Base-by-base conservation (phyloP, 2,113 vertebrate genomes). In the Protobothrops mucrosquamatus region DNA sequence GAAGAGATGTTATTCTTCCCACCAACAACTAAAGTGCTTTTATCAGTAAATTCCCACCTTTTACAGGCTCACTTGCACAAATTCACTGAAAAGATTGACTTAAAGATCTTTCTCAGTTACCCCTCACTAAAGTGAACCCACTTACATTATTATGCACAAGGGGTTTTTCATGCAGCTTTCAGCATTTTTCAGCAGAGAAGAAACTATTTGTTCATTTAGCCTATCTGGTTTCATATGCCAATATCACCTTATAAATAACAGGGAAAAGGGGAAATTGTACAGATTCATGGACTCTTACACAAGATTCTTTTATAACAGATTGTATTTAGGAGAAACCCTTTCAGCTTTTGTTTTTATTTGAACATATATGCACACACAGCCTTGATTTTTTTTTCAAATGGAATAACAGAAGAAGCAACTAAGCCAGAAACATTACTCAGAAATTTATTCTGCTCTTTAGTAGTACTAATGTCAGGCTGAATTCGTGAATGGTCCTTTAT, bases 31-130 rank as follows among this genome's bases (percentile, higher is more conserved):
- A 86, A 94, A 34, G 6, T 89, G 22, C 52, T 88, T 87, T 97
- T 94, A 54, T 39, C 46, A 26, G 26, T 90, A 89, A 95, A 96
- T 95, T 85, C 93, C 52, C 88, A 74, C 87, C 94, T 95, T 97
- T 95, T 94, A 91, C 92, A 92, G 93, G 91, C 43, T 94, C 91
- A 10, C 7, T 88, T 56, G 91, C 18, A 22, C 90, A 22, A 57
- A 52, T 10, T 89, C 85, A 2, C 57, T 89, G 0, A n/a, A 81
- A 92, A 48, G 88, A 9, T 22, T 93, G 89, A 92, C 92, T 94
- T 89, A 56, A 81, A 94, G 55, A 92, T 5, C 20, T 2, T n/a
- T 34, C 11, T 0, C 39, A 3, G 46, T 55, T 55, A 26, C n/a
- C 93, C 0, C 54, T 89, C 11, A 56, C 18, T 87, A 61, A 91